Conservation (phyloP, 2,888 invertebrate species). For the Hipparchia sbordonii region DNA sequence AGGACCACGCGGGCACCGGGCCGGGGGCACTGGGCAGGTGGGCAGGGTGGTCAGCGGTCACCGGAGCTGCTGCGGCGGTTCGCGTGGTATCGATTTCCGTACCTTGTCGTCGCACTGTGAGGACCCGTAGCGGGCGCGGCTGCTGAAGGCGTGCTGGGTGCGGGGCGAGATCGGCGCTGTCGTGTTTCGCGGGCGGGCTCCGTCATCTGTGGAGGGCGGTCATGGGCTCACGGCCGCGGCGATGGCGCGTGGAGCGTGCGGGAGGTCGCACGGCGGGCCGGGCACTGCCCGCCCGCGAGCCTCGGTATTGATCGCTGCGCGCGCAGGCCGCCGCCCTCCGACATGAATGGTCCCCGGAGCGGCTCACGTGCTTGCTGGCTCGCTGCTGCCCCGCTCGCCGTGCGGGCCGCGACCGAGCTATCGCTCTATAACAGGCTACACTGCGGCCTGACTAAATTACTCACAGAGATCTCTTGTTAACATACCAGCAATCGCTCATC, state of each 20-base stretch:
- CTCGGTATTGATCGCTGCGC: constrained; percentile 73
- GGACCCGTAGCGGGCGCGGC: constrained; percentile 52
- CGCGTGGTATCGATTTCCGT: constrained; percentile 67
- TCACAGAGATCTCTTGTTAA: not conserved
- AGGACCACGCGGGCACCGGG: constrained; percentile 18
- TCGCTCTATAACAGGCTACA: not conserved
- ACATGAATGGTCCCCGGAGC: constrained; percentile 74
- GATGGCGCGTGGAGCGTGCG: constrained; percentile 55
- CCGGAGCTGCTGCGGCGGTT: constrained; percentile 56
- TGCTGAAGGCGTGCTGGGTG: constrained; percentile 63
- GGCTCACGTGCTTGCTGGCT: constrained; percentile 69
- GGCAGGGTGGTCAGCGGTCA: constrained; percentile 49
- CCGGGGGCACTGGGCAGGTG: constrained; percentile 39
- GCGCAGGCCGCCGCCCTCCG: constrained; percentile 62
- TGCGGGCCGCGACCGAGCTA: constrained; percentile 39
- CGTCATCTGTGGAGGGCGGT: constrained; percentile 81
- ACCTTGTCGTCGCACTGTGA: constrained; percentile 66
- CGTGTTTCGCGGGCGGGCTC: constrained; percentile 75
- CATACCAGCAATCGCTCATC: not conserved
- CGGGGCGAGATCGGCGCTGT: constrained; percentile 62
- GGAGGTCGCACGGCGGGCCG: constrained; percentile 69
- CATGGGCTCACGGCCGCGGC: constrained; percentile 64
- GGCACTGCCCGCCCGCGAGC: constrained; percentile 71
- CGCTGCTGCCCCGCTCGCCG: constrained; percentile 48
- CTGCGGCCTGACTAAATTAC: not conserved